phyloP scores from a whole-genome alignment of 2,888 invertebrate genomes.

The Pharmacophagus antenor region DNA sequence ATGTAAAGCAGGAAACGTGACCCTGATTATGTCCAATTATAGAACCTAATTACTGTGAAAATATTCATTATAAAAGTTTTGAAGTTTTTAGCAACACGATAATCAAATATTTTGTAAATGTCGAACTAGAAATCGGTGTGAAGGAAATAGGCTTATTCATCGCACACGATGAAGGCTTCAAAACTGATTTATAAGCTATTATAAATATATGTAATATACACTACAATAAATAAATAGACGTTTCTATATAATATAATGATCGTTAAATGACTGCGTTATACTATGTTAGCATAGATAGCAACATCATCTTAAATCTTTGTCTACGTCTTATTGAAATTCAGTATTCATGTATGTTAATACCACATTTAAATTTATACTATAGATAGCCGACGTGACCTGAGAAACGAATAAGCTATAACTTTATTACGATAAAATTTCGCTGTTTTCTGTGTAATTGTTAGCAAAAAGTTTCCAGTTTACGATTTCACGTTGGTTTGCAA shows the following conservation, averaged over 20 bases:
- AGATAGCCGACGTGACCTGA: not conserved
- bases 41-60: constrained; percentile 13
- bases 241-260: no score
- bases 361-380: constrained; percentile 2
- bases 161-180: constrained; percentile 21
- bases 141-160: not conserved
- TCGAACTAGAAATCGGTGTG: not conserved
- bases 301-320: not conserved
- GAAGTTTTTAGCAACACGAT: constrained; percentile 9
- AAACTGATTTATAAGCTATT: not conserved
- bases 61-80: constrained; percentile 9
- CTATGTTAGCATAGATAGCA: not conserved
- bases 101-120: constrained; percentile 3
- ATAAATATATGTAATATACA: no score
- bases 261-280: no score
- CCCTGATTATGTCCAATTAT: constrained; percentile 11
- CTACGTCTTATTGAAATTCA: constrained; percentile 7
- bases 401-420: not conserved
- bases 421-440: not conserved
- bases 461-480: not conserved
- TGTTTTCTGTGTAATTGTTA: no score
- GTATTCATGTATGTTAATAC: not conserved
- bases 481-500: not conserved
- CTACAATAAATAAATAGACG: no score
- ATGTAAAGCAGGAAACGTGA: not conserved